Conservation (phyloP, 2,888 invertebrate species). For the Volucella inanis region DNA sequence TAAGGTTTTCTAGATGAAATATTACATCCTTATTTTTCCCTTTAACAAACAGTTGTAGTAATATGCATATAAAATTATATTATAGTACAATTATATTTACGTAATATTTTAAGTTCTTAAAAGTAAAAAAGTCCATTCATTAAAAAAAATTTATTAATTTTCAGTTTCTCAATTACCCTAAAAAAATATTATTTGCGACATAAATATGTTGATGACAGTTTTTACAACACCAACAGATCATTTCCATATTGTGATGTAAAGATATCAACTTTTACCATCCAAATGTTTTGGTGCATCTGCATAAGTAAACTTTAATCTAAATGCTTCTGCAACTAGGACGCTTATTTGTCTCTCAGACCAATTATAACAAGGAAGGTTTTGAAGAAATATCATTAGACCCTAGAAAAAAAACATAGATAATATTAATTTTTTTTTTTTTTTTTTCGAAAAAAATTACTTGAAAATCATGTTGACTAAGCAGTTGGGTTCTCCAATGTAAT, state of each 20-base stretch:
- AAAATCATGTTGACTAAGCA: slow-evolving; percentile 96
- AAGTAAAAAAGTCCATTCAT: no score
- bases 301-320: slow-evolving; percentile 97
- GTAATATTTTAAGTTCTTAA: no score
- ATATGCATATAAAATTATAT: no score
- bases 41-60: no score
- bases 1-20: no score
- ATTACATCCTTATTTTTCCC: no score
- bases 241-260: background rate
- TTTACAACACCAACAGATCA: background rate
- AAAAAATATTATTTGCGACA: no score
- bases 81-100: no score
- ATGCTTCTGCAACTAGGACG: slow-evolving; percentile 98
- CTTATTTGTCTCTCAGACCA: slow-evolving; percentile 98
- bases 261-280: slow-evolving; percentile 82
- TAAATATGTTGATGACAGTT: no score
- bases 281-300: slow-evolving; percentile 98
- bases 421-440: no score
- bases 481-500: slow-evolving; percentile 94
- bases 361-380: slow-evolving; percentile 97
- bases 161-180: no score
- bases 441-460: slow-evolving; percentile 90
- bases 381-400: slow-evolving; percentile 97
- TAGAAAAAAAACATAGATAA: slow-evolving; percentile 82
- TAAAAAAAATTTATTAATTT: no score